These are phyloP conservation scores for Mastomys natalensis DNA, from an alignment of 2,113 vertebrate species.

Conservation along the genomic window DNA sequence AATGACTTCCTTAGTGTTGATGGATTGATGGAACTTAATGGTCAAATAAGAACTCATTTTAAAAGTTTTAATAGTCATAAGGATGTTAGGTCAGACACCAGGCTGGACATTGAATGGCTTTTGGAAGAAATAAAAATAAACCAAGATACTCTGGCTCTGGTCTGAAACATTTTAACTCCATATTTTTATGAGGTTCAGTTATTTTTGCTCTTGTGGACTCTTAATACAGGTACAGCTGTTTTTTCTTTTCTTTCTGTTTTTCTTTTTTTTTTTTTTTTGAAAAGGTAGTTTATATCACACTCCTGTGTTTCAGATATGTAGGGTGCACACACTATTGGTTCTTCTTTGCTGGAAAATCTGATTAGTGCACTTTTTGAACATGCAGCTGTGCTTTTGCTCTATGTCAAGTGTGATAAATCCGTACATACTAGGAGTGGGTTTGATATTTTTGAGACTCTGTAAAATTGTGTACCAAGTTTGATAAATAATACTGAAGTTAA, in stretches of 20 bases:
- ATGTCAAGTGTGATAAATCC: not conserved
- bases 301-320: not conserved
- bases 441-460: not conserved
- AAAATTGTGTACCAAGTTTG: not conserved
- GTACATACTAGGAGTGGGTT: not conserved
- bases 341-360: not conserved
- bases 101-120: not conserved
- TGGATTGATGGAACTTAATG: not conserved
- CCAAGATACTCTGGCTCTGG: not conserved
- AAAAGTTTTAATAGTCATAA: not conserved
- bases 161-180: not conserved
- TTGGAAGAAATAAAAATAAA: not conserved
- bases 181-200: not conserved
- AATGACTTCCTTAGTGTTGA: not conserved
- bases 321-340: not conserved
- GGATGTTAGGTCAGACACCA: not conserved
- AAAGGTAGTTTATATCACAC: not conserved
- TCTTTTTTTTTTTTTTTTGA: too few species aligned
- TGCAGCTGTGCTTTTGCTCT: not conserved
- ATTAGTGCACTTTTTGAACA: not conserved
- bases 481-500: constrained; percentile 15
- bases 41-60: not conserved
- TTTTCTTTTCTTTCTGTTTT: too few species aligned
- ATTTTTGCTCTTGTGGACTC: not conserved
- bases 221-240: not conserved